Conservation (phyloP, 2,113 vertebrate genomes). For the Grallaria varia region DNA sequence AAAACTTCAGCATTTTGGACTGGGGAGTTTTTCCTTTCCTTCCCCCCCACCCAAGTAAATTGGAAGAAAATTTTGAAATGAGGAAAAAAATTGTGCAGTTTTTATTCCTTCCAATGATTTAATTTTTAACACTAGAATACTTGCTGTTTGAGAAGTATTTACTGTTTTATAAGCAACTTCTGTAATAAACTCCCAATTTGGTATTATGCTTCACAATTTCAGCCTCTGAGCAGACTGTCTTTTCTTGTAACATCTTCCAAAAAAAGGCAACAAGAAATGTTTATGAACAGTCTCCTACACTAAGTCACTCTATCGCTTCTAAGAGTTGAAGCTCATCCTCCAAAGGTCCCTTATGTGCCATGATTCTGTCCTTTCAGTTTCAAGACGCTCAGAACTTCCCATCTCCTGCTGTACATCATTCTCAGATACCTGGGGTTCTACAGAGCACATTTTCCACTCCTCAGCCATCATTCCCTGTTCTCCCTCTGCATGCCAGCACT, state of each 20-base stretch:
- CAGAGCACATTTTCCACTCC: background rate
- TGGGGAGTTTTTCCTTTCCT: background rate
- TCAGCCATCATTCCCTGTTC: background rate
- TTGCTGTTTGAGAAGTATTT: background rate
- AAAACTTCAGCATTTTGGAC: background rate
- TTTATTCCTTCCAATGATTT: background rate
- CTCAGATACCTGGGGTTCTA: background rate
- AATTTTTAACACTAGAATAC: background rate
- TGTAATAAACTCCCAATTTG: background rate
- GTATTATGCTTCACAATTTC: background rate
- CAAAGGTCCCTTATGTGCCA: background rate
- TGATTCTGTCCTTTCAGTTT: background rate
- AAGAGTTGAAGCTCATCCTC: background rate
- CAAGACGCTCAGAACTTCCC: background rate
- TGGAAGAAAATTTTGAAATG: background rate
- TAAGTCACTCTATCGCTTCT: background rate
- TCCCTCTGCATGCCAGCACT: background rate
- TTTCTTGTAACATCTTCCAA: background rate
- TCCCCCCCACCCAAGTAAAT: background rate
- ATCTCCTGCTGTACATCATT: background rate
- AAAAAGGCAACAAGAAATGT: background rate
- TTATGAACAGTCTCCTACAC: background rate
- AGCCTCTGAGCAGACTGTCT: background rate
- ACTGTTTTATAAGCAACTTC: background rate
- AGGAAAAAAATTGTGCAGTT: fast-evolving